phyloP scores from a whole-genome alignment of 2,888 invertebrate species.

The Julus scanicus region DNA sequence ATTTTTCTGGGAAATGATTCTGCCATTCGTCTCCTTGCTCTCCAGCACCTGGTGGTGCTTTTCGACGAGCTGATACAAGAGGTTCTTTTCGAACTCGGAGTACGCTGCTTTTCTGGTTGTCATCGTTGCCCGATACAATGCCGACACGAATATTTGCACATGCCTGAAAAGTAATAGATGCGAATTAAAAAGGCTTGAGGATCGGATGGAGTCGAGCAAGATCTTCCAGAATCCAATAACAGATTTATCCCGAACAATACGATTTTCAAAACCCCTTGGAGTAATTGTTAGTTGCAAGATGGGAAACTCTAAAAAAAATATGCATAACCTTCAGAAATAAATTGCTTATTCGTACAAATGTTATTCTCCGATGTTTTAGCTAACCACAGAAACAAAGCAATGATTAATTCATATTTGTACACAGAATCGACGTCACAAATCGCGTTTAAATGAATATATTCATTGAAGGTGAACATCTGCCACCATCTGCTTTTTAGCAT shows the following conservation, averaged over 20 bases:
- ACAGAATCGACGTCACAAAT: no score
- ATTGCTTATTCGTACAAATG: no score
- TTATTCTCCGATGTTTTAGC: no score
- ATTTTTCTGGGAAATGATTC: constrained; percentile 19
- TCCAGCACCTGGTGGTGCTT: constrained; percentile 25
- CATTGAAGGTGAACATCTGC: no score
- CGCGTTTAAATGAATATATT: no score
- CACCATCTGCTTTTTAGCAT: no score
- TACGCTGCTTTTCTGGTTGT: constrained; percentile 26
- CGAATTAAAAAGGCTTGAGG: not conserved
- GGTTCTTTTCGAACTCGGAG: not conserved
- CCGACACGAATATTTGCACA: constrained; percentile 14
- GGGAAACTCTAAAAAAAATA: not conserved
- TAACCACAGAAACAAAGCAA: no score
- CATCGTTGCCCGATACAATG: constrained; percentile 10
- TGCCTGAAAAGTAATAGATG: constrained; percentile 15
- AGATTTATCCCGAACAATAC: no score
- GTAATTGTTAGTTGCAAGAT: no score
- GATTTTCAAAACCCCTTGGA: no score
- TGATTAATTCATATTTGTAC: no score
- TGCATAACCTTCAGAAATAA: not conserved
- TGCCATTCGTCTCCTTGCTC: not conserved
- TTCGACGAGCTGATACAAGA: constrained; percentile 13
- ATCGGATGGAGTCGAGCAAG: not conserved
- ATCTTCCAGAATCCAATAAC: not conserved